These are phyloP conservation scores for Xylota segnis DNA, from an alignment of 2,888 invertebrate genomes.

Conservation along the genomic window DNA sequence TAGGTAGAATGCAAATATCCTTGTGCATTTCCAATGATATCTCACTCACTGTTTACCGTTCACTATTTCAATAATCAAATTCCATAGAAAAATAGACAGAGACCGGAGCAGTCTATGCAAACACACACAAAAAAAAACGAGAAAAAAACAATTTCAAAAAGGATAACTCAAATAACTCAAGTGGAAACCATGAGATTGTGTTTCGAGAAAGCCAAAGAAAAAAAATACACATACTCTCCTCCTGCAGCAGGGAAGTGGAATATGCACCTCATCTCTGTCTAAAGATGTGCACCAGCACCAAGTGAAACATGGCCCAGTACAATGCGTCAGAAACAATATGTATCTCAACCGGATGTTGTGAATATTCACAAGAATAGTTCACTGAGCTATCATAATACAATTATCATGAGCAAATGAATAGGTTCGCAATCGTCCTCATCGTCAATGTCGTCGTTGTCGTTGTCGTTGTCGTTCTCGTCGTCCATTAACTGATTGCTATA, in stretches of 20 bases:
- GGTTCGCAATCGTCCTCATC: slow-evolving; percentile 58
- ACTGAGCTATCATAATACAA: slow-evolving; percentile 76
- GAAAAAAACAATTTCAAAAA: slow-evolving; percentile 28
- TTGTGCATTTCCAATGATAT: slow-evolving; percentile 50
- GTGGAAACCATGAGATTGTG: slow-evolving; percentile 76
- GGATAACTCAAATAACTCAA: slow-evolving; percentile 73
- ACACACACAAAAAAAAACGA: not conserved
- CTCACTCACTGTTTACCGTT: slow-evolving; percentile 44
- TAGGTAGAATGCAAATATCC: slow-evolving; percentile 54
- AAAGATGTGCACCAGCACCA: not conserved
- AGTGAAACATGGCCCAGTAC: slow-evolving; percentile 36
- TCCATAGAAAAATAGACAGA: slow-evolving; percentile 46
- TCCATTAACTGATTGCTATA: slow-evolving; percentile 74
- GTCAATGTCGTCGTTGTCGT: slow-evolving; percentile 33
- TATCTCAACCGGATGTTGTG: slow-evolving; percentile 68
- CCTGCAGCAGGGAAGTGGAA: not conserved
- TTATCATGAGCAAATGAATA: slow-evolving; percentile 73
- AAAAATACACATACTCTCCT: slow-evolving; percentile 59
- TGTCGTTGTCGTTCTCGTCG: slow-evolving; percentile 21
- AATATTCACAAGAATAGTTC: slow-evolving; percentile 71
- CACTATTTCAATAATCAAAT: slow-evolving; percentile 73
- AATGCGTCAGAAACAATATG: slow-evolving; percentile 72
- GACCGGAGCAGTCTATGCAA: slow-evolving; percentile 1
- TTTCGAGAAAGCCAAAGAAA: slow-evolving; percentile 53
- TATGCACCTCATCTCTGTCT: not conserved